Conservation (phyloP, 2,888 invertebrate genomes). For the Xestia xanthographa region DNA sequence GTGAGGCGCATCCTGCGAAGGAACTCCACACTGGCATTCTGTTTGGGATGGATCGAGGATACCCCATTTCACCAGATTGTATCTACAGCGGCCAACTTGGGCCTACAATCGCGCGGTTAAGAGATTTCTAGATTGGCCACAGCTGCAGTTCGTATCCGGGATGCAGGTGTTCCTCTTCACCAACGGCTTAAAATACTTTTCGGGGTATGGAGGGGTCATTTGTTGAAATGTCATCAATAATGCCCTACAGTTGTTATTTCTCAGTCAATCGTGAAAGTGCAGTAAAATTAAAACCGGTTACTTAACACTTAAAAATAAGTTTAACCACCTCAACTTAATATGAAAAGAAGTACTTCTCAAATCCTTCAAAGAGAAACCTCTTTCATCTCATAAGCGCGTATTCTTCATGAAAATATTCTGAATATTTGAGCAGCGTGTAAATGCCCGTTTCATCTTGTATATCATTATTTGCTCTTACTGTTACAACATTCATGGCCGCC, state of each 20-base stretch:
- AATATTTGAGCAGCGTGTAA: slow-evolving; percentile 33
- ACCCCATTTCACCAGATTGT: too few relatives aligned
- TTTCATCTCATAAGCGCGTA: slow-evolving; percentile 37
- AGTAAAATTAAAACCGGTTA: neutral
- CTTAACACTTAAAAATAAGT: neutral
- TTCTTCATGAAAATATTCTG: slow-evolving; percentile 36
- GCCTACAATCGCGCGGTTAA: too few relatives aligned
- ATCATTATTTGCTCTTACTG: slow-evolving; percentile 36
- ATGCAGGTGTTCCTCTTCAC: neutral
- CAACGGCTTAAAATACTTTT: neutral
- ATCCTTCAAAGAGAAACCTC: slow-evolving; percentile 11
- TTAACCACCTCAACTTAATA: neutral
- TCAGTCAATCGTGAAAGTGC: neutral
- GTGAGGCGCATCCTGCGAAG: too few relatives aligned
- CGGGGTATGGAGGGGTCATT: neutral
- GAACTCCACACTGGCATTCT: too few relatives aligned
- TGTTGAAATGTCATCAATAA: neutral
- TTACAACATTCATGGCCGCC: slow-evolving; percentile 22
- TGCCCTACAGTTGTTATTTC: neutral
- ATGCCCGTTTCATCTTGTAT: slow-evolving; percentile 23
- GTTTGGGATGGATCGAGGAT: too few relatives aligned
- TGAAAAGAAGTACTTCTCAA: neutral
- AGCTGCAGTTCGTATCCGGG: too few relatives aligned
- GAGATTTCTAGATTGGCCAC: too few relatives aligned
- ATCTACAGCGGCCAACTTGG: too few relatives aligned